Conservation (phyloP, 2,797 vertebrate species). For the Microctenopoma stevenorrisi region DNA sequence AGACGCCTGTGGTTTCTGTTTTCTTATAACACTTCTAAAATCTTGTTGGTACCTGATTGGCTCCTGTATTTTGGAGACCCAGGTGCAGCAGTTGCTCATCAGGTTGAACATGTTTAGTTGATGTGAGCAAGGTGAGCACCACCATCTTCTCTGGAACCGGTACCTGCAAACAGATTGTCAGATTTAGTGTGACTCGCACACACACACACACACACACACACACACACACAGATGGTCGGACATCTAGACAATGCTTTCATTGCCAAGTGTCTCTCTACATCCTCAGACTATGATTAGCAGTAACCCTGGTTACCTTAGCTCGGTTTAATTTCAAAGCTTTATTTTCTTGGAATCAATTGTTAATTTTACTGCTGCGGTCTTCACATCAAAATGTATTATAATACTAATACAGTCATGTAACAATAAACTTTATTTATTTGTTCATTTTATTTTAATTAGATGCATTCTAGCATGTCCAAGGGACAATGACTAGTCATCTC, state of each 20-base stretch:
- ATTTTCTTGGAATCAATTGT: neutral
- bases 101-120: conserved; percentile 88
- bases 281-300: conserved; percentile 11
- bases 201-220: conserved; percentile 10
- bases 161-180: conserved; percentile 70
- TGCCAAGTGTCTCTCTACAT: conserved; percentile 27
- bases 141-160: conserved; percentile 84
- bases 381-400: neutral
- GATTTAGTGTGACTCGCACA: conserved; percentile 24
- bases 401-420: neutral
- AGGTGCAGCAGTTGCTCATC: conserved; percentile 87
- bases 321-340: neutral
- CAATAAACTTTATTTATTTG: no score
- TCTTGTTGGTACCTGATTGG: conserved; percentile 81
- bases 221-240: conserved; percentile 42
- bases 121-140: conserved; percentile 76
- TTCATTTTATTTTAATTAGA: neutral
- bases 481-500: neutral
- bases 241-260: neutral
- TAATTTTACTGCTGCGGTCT: neutral
- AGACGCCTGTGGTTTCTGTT: no score
- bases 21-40: neutral
- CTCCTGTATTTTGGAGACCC: conserved; percentile 84
- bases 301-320: neutral
- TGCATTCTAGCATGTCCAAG: neutral